A percentile compares a stretch with the other conserved stretches of the same genome.
Conservation (phyloP, 2,113 vertebrate species). For the Catharus fuscescens region DNA sequence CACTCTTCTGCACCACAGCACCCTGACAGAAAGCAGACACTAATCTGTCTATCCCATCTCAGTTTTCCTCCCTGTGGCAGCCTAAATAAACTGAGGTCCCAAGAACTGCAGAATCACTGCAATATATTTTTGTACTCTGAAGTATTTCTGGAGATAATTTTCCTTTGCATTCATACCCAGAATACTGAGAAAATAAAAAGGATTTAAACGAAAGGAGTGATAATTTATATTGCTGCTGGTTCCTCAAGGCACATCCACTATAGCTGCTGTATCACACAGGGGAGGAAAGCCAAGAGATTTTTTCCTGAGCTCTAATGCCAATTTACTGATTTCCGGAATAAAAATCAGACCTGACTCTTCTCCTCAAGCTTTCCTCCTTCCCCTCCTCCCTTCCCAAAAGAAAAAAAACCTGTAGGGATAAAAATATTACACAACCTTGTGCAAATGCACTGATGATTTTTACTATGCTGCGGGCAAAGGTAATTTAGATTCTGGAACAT, state of each 20-base stretch:
- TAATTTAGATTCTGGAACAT: neutral
- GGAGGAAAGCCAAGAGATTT: neutral
- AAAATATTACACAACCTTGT: neutral
- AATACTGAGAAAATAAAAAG: neutral
- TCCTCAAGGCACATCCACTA: neutral
- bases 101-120: neutral
- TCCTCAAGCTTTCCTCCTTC: neutral
- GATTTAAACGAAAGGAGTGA: neutral
- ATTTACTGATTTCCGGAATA: neutral
- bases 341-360: conserved; percentile 14
- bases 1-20: neutral
- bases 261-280: neutral
- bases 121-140: neutral
- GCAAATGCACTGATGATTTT: neutral
- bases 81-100: neutral
- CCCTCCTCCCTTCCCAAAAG: neutral
- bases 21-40: neutral
- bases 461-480: neutral
- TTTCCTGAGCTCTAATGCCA: neutral
- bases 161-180: neutral
- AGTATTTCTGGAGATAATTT: neutral
- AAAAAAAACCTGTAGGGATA: conserved; percentile 8
- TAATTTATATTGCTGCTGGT: neutral
- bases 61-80: neutral
- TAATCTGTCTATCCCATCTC: neutral